Percentiles rank a stretch among this genome's conserved stretches.
These are phyloP conservation scores for Gadus chalcogrammus DNA, from an alignment of 2,113 vertebrate genomes.

Conservation along the genomic window DNA sequence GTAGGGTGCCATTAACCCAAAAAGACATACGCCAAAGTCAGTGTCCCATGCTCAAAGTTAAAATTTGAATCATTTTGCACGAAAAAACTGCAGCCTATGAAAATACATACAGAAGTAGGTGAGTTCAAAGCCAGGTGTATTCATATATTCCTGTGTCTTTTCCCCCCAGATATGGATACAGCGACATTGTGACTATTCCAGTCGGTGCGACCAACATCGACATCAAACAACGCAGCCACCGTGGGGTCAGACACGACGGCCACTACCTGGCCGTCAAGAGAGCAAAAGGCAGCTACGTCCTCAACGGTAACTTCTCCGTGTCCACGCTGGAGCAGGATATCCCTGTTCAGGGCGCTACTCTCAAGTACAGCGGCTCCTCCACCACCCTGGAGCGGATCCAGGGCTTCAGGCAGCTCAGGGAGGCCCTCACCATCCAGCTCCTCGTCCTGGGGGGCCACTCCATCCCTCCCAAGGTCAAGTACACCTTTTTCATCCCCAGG, in stretches of 20 bases:
- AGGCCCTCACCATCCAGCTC: slow-evolving; percentile 85
- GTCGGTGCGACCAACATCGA: slow-evolving; percentile 92
- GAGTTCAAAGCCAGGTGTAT: background rate
- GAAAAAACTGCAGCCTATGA: too few species aligned
- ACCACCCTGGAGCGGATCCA: slow-evolving; percentile 90
- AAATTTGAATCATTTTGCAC: too few species aligned
- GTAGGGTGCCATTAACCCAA: too few species aligned
- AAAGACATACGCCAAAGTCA: too few species aligned
- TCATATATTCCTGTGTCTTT: slow-evolving; percentile 1
- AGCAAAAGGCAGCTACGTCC: slow-evolving; percentile 81
- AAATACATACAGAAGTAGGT: background rate
- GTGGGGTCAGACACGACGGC: slow-evolving; percentile 84
- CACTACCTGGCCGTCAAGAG: slow-evolving; percentile 89
- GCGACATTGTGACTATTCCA: slow-evolving; percentile 90
- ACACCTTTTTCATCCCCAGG: slow-evolving; percentile 89
- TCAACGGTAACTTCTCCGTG: slow-evolving; percentile 91
- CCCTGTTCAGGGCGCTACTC: slow-evolving; percentile 81
- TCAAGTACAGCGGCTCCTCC: slow-evolving; percentile 93
- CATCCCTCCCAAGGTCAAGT: slow-evolving; percentile 84
- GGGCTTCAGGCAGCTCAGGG: slow-evolving; percentile 85
- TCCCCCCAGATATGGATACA: slow-evolving; percentile 85
- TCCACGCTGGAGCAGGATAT: slow-evolving; percentile 92
- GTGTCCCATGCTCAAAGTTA: too few species aligned
- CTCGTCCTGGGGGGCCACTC: slow-evolving; percentile 78
- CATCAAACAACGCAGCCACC: slow-evolving; percentile 90